Percentiles rank a stretch among this genome's conserved stretches.
These are phyloP conservation scores for Eleutherodactylus coqui DNA, from an alignment of 2,797 vertebrate genomes.

Conservation along the genomic window DNA sequence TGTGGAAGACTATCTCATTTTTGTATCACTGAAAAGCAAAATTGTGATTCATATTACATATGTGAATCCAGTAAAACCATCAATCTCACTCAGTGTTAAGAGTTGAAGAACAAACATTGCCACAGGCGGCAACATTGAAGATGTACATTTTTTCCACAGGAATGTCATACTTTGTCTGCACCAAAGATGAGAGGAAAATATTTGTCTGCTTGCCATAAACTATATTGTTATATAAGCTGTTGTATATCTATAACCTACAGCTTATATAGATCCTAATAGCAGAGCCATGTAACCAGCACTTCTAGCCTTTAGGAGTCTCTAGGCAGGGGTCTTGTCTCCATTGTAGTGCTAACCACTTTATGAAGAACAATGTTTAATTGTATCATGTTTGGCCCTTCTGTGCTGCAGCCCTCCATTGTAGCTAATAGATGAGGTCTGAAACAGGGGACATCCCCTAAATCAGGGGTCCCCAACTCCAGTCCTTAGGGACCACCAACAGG, in stretches of 20 bases:
- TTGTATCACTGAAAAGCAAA: slow-evolving; percentile 7
- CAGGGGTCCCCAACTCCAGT: too few relatives aligned
- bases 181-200: slow-evolving; percentile 39
- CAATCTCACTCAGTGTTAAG: slow-evolving; percentile 59
- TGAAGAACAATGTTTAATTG: background rate
- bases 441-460: background rate
- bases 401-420: background rate
- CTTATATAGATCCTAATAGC: background rate
- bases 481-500: too few relatives aligned
- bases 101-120: slow-evolving; percentile 59
- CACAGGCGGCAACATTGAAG: slow-evolving; percentile 56
- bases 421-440: background rate
- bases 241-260: background rate
- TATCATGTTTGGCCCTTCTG: background rate
- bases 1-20: background rate
- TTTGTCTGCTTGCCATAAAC: slow-evolving; percentile 42
- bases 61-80: slow-evolving; percentile 48
- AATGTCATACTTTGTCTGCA: slow-evolving; percentile 47
- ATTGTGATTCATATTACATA: slow-evolving; percentile 37
- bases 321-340: background rate
- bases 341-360: background rate
- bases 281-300: background rate
- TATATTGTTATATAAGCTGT: slow-evolving; percentile 31
- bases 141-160: slow-evolving; percentile 49
- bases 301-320: background rate